Base-by-base conservation (phyloP, 1,140 invertebrate genomes). In the Eumeta japonica region DNA sequence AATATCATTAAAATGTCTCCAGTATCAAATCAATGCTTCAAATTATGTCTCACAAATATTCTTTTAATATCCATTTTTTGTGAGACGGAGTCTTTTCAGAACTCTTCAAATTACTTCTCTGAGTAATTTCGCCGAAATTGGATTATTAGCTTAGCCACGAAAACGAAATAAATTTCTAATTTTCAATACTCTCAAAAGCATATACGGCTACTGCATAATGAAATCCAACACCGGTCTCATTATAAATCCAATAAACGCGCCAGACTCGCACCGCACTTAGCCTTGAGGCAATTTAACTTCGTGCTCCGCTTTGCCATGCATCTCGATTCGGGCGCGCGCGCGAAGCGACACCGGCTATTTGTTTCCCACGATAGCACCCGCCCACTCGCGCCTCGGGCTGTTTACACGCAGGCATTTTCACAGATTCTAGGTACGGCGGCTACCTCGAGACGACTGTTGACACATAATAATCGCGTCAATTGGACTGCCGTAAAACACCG, bases 311-410 rank as follows among this genome's bases (percentile, higher is more conserved):
- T n/a, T n/a, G n/a, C n/a, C n/a, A n/a, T n/a, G n/a, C n/a, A n/a
- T n/a, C n/a, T n/a, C n/a, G n/a, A n/a, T n/a, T n/a, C n/a, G n/a
- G n/a, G n/a, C n/a, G n/a, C n/a, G n/a, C n/a, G 20, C 58, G 57
- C 62, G 60, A 58, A 54, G 58, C 53, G 61, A 61, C 64, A 61
- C 35, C 45, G 49, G 28, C 39, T 72, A 55, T 72, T 65, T 66
- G 65, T 58, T 68, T 72, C 65, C 61, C 67, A 72, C 67, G 67
- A 43, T 72, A 55, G 41, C 63, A 63, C 58, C 58, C 63, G 57
- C 64, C 67, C 58, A 68, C 64, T 47, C 33, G 29, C 34, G 41
- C 28, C 20, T 24, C 5, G n/a, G 20, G 5, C n/a, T 24, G n/a
- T n/a, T 24, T 24, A 5, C 5, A 24, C 20, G n/a, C 5, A 7